Base-by-base conservation (phyloP, 2,888 invertebrate species). In the Trachelus tabidus region DNA sequence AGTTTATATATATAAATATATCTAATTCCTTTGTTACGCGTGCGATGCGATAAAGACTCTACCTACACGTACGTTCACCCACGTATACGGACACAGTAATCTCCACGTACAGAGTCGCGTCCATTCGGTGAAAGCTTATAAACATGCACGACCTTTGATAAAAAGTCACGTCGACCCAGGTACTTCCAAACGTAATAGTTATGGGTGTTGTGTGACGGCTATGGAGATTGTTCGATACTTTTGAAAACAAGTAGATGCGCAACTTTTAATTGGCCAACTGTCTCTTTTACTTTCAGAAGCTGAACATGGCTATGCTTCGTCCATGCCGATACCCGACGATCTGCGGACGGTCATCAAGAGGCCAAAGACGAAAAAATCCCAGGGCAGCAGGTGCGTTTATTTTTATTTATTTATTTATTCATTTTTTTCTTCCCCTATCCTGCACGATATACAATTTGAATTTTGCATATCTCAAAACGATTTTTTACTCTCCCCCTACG, bases 241-340 rank as follows among this genome's bases (percentile, higher is more conserved):
- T 9, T 56, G 56, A 56, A 56, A 56, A 56, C 56, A 23, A 56
- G 23, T 3, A 35, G 9, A 56, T 23, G 56, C 56, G 23, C 23
- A 12, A 31, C 71, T 93, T 93, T 92, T 93, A 93, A 93, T 93
- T 92, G 92, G 92, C 92, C 93, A 84, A 92, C 92, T 92, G 92
- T 92, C 93, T 90, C 92, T 92, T 92, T 92, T 92, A 92, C 92
- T 94, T 94, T 93, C 95, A 96, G 96, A 96, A 93, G 95, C 95
- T 89, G 97, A 97, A 93, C 97, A 97, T 95, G 97, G 97, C 91
- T 97, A 97, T 94, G 97, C 97, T 92, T 96, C 96, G 88, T 95
- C 96, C 90, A 93, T 96, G 92, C 96, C 96, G 89, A 95, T 94
- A 92, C 95, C 95, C 90, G 96, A 96, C 92, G 96, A 96, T 93